These are phyloP conservation scores for Brachionus sp. DNA, from an alignment of 1,140 invertebrate genomes.

Conservation along the genomic window DNA sequence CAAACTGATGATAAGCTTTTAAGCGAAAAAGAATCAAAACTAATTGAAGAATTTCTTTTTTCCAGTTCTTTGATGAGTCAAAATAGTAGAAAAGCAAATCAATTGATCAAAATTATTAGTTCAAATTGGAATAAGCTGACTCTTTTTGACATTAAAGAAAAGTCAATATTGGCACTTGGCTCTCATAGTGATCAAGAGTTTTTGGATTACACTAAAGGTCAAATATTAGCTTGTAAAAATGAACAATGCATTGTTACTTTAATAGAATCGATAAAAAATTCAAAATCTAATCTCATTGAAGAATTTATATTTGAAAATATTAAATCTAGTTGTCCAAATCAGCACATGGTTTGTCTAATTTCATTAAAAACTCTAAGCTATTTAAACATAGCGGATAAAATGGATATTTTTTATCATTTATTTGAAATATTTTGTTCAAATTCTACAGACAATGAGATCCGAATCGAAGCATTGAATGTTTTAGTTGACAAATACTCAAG, in stretches of 20 bases:
- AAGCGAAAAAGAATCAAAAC: not conserved
- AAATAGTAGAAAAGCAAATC: not conserved
- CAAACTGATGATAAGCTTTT: not conserved
- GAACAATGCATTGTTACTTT: not conserved
- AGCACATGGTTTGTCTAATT: not conserved
- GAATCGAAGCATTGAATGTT: not conserved
- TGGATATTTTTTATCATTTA: not conserved
- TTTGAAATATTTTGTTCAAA: conserved; percentile 1
- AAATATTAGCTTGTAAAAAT: not conserved
- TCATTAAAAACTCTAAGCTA: not conserved
- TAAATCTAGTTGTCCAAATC: not conserved
- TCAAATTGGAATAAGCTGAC: not conserved
- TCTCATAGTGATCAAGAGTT: not conserved
- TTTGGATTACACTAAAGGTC: not conserved
- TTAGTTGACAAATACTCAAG: not conserved
- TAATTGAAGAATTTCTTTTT: not conserved
- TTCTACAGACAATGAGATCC: not conserved
- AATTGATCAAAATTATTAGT: not conserved
- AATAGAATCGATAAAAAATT: not conserved
- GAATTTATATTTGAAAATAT: not conserved
- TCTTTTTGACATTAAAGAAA: not conserved
- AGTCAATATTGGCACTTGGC: not conserved
- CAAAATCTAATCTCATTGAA: not conserved
- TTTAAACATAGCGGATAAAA: not conserved
- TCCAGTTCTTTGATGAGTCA: not conserved